Evolutionary conservation across 2,113 vertebrate species (phyloP), one percentile per base, ranked within the genome.

Genomic region (Pavo muticus): DNA sequence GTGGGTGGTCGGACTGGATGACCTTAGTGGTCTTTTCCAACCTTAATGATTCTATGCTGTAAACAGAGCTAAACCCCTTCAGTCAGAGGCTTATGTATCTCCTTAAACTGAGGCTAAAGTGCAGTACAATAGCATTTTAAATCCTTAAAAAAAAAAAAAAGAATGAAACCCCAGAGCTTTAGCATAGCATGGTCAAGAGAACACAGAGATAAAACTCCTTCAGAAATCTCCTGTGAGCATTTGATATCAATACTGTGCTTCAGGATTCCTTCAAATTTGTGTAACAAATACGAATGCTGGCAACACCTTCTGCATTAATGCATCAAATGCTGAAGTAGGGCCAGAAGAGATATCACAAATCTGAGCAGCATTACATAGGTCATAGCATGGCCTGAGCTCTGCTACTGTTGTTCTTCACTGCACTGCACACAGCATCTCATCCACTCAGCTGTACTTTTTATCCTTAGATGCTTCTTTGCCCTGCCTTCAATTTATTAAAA

Each of bases 401-500:
- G 25, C 64, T 73, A 35, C 84, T 80, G 42, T 0, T 45, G 27
- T 57, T 79, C 39, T 94, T 93, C 61, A 23, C 21, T 76, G 54
- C 10, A 29, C 45, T 2, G 2, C 10, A 18, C 21, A 30, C 19
- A 63, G 61, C 56, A 67, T 63, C 25, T 42, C 56, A n/a, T 19
- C 54, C 77, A 17, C 27, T 91, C 50, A 71, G 52, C 60, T 72
- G 4, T 70, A 74, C n/a, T 84, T 60, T 75, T 10, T 27, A 35
- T 65, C 40, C 37, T 69, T 59, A n/a, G 27, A 48, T 70, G 45
- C 52, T 82, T 60, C 67, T 91, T 80, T 93, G 24, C 32, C 42
- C 54, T 90, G 45, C 65, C 90, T 84, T 81, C 72, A 40, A 47
- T 90, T 77, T 91, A 63, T 42, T 80, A 94, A 83, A 67, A 29